Conservation (phyloP, 1,140 invertebrate species). For the Fopius arisanus region DNA sequence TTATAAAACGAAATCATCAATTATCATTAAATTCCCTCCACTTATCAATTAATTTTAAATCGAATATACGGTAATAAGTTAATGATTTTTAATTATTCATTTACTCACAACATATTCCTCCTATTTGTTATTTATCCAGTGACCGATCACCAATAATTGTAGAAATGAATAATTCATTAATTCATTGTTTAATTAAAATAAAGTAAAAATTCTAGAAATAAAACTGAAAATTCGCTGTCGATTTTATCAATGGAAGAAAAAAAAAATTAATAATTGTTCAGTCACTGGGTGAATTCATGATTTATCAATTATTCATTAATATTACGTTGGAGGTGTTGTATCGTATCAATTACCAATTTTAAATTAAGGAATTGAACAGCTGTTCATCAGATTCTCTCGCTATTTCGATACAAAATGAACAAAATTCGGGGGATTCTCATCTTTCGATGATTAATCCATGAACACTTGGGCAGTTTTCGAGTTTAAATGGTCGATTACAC, state of each 20-base stretch:
- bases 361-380: not conserved
- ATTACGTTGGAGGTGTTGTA: not conserved
- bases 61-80: constrained; percentile 1
- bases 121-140: not conserved
- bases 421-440: not conserved
- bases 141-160: not conserved
- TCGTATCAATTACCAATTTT: not conserved
- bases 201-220: not conserved
- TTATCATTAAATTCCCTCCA: not conserved
- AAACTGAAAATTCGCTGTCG: not conserved
- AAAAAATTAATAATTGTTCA: not conserved
- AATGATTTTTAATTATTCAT: constrained; percentile 5
- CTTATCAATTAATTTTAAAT: not conserved
- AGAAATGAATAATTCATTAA: too few relatives aligned
- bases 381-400: not conserved
- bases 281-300: not conserved
- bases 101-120: not conserved
- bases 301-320: not conserved
- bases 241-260: not conserved
- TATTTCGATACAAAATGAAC: not conserved
- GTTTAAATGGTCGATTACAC: constrained; percentile 13
- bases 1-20: not conserved
- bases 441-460: constrained; percentile 18
- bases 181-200: too few relatives aligned
- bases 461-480: constrained; percentile 32